These are phyloP conservation scores for Toxostoma redivivum DNA, from an alignment of 2,113 vertebrate species.

Conservation along the genomic window DNA sequence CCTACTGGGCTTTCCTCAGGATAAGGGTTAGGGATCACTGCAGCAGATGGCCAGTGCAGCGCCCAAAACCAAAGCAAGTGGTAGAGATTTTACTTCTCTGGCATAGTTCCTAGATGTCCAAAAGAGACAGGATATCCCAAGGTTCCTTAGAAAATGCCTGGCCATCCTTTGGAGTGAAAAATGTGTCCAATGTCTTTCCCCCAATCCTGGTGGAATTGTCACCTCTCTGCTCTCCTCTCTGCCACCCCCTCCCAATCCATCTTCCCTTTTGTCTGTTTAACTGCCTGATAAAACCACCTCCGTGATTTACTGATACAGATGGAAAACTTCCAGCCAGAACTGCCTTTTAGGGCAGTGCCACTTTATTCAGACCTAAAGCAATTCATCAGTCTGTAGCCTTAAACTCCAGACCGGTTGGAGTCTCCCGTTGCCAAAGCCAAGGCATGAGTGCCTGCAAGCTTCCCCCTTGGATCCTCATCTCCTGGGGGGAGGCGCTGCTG, in stretches of 20 bases:
- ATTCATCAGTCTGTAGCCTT: background rate
- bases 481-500: background rate
- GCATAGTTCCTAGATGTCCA: background rate
- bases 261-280: background rate
- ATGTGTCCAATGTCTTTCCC: background rate
- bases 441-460: background rate
- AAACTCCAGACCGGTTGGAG: background rate
- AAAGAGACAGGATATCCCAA: background rate
- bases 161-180: background rate
- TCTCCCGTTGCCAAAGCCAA: background rate
- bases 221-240: background rate
- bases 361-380: background rate
- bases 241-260: background rate
- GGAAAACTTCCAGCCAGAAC: background rate
- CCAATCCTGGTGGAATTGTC: background rate
- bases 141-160: background rate
- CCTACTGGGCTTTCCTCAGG: fast-evolving
- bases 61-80: background rate
- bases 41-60: too few species aligned
- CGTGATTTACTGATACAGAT: background rate
- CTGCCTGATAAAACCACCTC: background rate
- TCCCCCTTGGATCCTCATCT: background rate
- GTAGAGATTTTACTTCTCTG: background rate
- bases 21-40: background rate
- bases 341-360: background rate